Evolutionary conservation across 2,797 vertebrate species (phyloP).

Genomic region (Clangula hyemalis): DNA sequence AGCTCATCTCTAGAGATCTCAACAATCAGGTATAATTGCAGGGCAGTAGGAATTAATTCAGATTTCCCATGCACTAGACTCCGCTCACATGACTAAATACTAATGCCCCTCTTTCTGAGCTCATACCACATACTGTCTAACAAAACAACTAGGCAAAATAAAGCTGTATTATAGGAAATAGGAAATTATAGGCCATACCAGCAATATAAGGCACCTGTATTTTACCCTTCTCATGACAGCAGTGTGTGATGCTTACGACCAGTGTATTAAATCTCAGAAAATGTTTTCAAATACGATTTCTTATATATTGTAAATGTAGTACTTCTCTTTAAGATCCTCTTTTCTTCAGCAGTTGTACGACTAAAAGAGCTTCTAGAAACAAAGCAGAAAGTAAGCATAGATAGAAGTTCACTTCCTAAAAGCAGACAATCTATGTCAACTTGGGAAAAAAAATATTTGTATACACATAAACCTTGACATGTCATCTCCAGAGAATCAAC

Average conservation of each 20-base stretch:
- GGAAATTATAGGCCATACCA: neutral
- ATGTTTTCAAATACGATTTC: neutral
- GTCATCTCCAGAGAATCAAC: neutral
- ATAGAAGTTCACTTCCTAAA: constrained; percentile 1
- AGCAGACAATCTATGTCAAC: constrained; percentile 4
- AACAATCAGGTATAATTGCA: neutral
- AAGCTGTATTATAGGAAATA: neutral
- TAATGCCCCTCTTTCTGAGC: neutral
- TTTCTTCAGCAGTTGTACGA: constrained; percentile 39
- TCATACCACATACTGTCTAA: neutral
- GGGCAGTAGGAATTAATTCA: neutral
- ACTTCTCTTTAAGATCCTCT: constrained; percentile 56
- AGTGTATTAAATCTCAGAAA: constrained; percentile 26
- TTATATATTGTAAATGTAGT: constrained; percentile 33
- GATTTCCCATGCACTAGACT: neutral
- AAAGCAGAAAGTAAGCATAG: constrained; percentile 2
- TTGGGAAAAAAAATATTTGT: neutral
- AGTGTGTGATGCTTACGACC: constrained; percentile 26
- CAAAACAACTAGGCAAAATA: neutral
- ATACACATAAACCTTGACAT: neutral
- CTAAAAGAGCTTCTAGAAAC: constrained; percentile 52
- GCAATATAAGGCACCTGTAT: neutral
- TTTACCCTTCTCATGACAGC: constrained; percentile 6
- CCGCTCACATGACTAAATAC: neutral
- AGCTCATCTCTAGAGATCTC: neutral